Base-by-base conservation (phyloP, 1,140 invertebrate genomes). In the Aphelinus atriplicis region DNA sequence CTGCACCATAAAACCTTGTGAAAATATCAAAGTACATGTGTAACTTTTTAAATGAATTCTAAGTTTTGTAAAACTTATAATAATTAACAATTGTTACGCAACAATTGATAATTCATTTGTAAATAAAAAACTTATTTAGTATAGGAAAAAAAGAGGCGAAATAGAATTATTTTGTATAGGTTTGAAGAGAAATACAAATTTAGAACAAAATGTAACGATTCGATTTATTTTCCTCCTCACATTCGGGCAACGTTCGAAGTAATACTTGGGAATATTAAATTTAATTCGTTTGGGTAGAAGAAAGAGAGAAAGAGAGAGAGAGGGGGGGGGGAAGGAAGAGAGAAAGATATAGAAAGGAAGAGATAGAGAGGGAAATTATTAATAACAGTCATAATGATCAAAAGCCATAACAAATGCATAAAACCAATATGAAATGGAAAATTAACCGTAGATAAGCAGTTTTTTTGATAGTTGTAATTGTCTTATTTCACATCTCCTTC, bases 41-140 rank as follows among this genome's bases (percentile, higher is more conserved):
- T 51, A 67, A 66, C 0, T 78, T 80, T 80, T 76, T 71, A 81
- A 78, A 63, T 72, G 69, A 76, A 69, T 60, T 79, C 64, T 76
- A 73, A 80, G 61, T 74, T 75, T 76, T 80, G 77, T 80, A 80
- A 80, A 64, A 73, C 26, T 26, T 26, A 26, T 26, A 26, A 26
- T 26, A 26, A 26, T 26, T 26, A 26, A 26, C 26, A 26, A 26
- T 26, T 26, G 26, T 26, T 26, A 26, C 26, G 26, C 26, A 26
- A 26, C 75, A 76, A 62, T 50, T 64, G 78, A 64, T 77, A 77
- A 77, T 78, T 79, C 64, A 83, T 83, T 81, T 87, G 84, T 85
- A 86, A 87, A 86, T 86, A 87, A 86, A 86, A 74, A 76, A 75
- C 79, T 51, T 82, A 82, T 84, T 84, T 85, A 85, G 83, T 84